Evolutionary conservation across 2,797 vertebrate genomes (phyloP).

Genomic region (Allenopithecus nigroviridis): DNA sequence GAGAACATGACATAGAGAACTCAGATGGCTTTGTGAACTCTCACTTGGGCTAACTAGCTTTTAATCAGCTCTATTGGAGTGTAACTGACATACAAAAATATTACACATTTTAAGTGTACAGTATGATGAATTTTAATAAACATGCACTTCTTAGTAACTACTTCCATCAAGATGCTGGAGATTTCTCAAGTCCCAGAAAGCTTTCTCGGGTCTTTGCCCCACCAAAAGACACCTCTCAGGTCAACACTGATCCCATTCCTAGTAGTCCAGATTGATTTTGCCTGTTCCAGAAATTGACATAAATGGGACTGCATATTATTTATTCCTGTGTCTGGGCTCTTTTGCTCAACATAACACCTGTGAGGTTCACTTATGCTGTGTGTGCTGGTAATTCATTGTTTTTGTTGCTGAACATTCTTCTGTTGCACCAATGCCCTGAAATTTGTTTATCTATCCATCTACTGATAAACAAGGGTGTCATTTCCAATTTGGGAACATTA

Average conservation of each 20-base stretch:
- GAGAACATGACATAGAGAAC: fast-evolving
- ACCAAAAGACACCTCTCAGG: fast-evolving
- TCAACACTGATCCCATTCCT: fast-evolving
- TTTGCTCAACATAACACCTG: fast-evolving
- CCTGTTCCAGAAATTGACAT: too few relatives aligned
- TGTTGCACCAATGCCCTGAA: fast-evolving
- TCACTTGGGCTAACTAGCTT: neutral
- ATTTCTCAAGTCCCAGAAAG: neutral
- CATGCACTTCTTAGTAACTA: neutral
- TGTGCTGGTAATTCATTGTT: too few relatives aligned
- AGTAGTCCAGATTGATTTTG: too few relatives aligned
- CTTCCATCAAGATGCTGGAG: fast-evolving
- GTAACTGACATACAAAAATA: neutral
- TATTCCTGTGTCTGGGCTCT: neutral
- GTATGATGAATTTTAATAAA: neutral
- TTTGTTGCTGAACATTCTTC: neutral
- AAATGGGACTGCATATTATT: fast-evolving
- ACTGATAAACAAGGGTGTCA: neutral
- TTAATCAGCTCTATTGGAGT: neutral
- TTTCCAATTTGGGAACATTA: too few relatives aligned
- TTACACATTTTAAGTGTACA: fast-evolving
- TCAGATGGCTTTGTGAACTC: fast-evolving
- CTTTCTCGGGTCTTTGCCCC: neutral
- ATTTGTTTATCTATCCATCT: fast-evolving
- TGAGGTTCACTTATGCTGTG: fast-evolving